These are phyloP conservation scores for Podargus strigoides DNA, from an alignment of 2,797 vertebrate species.

Conservation along the genomic window DNA sequence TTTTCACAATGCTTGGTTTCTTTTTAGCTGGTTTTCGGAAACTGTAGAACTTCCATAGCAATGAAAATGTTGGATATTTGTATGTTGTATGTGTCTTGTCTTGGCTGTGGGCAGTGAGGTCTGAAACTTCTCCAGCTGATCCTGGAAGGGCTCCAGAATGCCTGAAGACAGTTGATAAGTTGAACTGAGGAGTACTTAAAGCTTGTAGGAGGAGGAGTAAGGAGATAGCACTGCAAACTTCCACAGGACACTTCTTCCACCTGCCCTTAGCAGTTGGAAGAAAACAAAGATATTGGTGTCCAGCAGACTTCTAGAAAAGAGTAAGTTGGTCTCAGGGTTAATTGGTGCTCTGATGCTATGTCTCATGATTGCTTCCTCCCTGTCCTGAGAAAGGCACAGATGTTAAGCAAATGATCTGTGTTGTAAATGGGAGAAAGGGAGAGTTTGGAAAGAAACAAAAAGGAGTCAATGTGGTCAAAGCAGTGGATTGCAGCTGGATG, in stretches of 20 bases:
- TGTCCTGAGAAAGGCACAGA: background rate
- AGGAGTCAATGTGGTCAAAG: accelerated
- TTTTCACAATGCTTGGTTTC: background rate
- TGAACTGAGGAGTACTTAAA: background rate
- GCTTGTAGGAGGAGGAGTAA: background rate
- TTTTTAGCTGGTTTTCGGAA: no score
- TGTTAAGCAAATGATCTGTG: background rate
- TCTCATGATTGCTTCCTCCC: background rate
- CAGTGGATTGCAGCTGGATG: background rate
- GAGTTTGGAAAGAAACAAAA: background rate
- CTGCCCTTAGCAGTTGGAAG: background rate
- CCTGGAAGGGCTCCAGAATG: constrained; percentile 11
- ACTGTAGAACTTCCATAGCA: no score
- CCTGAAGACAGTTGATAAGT: constrained; percentile 33
- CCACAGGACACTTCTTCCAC: background rate
- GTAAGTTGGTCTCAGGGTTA: background rate
- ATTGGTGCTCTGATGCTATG: background rate
- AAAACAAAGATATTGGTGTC: background rate
- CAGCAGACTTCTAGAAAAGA: background rate
- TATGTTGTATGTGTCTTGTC: accelerated
- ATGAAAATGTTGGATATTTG: no score
- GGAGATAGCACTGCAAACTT: background rate
- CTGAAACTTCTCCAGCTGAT: background rate
- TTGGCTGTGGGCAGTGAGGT: background rate
- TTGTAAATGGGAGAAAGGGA: background rate